Percentiles rank a stretch among this genome's conserved stretches.
Evolutionary conservation across 2,797 vertebrate genomes (phyloP).

Genomic region (Gymnopithys bicolor): DNA sequence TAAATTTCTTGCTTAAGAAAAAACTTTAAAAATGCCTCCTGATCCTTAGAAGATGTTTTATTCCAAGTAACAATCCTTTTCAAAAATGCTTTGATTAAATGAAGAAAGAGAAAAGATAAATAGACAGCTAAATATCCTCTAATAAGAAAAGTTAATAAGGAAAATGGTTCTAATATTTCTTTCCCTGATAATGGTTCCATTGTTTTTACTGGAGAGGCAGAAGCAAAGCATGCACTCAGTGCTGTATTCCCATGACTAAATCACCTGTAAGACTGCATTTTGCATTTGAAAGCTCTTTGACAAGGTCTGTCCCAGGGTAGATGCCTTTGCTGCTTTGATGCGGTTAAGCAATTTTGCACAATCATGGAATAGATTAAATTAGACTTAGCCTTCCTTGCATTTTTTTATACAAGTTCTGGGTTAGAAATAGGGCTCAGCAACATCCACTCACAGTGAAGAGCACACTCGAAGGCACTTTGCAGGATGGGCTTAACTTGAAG

Average conservation of each 20-base stretch:
- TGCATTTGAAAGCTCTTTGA: slow-evolving; percentile 81
- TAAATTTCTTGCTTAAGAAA: slow-evolving; percentile 38
- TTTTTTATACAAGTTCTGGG: slow-evolving; percentile 10
- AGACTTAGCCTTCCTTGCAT: slow-evolving; percentile 57
- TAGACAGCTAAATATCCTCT: slow-evolving; percentile 70
- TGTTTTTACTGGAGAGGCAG: slow-evolving; percentile 81
- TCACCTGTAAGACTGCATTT: slow-evolving; percentile 81
- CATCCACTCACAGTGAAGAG: not conserved
- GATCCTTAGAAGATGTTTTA: slow-evolving; percentile 40
- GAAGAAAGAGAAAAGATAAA: slow-evolving; percentile 56
- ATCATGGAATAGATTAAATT: slow-evolving; percentile 70
- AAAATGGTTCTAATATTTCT: slow-evolving; percentile 79
- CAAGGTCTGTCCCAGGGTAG: slow-evolving; percentile 64
- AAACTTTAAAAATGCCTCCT: not conserved
- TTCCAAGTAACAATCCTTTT: slow-evolving; percentile 27
- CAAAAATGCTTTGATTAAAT: slow-evolving; percentile 40
- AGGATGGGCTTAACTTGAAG: not conserved
- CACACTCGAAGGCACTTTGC: not conserved
- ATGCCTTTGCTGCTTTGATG: slow-evolving; percentile 79
- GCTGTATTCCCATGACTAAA: slow-evolving; percentile 73
- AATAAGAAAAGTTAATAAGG: slow-evolving; percentile 79
- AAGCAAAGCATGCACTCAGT: slow-evolving; percentile 76
- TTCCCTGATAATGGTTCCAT: slow-evolving; percentile 75
- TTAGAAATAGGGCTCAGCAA: not conserved
- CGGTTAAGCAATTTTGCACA: slow-evolving; percentile 73